Percentiles rank a stretch among this genome's conserved stretches.
Evolutionary conservation across 2,888 invertebrate genomes (phyloP).

Genomic region (Erebia epiphron): DNA sequence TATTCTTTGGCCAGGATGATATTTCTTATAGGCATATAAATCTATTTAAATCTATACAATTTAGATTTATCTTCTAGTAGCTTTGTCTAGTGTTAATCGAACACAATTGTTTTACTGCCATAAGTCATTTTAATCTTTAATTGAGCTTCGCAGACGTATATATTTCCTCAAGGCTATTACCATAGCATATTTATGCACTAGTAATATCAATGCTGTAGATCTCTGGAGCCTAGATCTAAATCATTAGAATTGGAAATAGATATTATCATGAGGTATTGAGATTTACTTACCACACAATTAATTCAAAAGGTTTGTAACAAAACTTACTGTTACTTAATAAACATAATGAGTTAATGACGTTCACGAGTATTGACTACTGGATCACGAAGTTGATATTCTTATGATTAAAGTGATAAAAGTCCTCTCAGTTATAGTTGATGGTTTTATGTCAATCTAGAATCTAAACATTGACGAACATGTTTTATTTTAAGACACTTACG

Average conservation of each 20-base stretch:
- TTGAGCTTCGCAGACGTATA: conserved; percentile 67
- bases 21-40: conserved; percentile 29
- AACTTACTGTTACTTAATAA: no score
- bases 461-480: not conserved
- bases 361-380: not conserved
- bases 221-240: conserved; percentile 25
- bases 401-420: not conserved
- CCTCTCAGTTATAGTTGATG: not conserved
- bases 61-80: conserved; percentile 60
- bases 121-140: conserved; percentile 74
- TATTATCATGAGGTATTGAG: not conserved
- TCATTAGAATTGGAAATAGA: not conserved
- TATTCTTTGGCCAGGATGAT: conserved; percentile 28
- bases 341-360: no score
- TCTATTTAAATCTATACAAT: conserved; percentile 35
- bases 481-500: no score
- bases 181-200: conserved; percentile 43
- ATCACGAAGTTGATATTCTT: not conserved
- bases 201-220: conserved; percentile 41
- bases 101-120: conserved; percentile 75
- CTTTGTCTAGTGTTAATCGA: conserved; percentile 75
- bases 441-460: not conserved
- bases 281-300: not conserved
- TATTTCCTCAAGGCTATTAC: conserved; percentile 58
- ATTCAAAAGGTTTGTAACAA: not conserved